Conservation (phyloP, 2,888 invertebrate genomes). For the Meloe dianella region DNA sequence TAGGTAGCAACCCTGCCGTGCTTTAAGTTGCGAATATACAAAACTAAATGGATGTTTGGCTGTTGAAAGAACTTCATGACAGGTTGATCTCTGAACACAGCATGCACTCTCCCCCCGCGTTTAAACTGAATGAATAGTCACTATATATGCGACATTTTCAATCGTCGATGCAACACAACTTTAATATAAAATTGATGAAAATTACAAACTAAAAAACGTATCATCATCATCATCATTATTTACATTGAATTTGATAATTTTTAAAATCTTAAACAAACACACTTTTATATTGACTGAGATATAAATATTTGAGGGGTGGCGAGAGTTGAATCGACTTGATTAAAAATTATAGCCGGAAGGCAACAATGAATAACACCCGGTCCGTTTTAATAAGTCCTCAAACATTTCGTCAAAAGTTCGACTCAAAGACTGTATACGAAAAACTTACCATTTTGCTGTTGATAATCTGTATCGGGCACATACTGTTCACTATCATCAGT, state of each 20-base stretch:
- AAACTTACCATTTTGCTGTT: slow-evolving; percentile 41
- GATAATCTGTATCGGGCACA: slow-evolving; percentile 59
- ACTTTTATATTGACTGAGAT: slow-evolving; percentile 44
- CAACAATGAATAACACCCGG: slow-evolving; percentile 26
- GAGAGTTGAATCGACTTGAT: slow-evolving; percentile 39
- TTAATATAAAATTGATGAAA: not conserved
- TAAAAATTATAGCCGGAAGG: slow-evolving; percentile 49
- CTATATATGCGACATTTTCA: slow-evolving; percentile 21
- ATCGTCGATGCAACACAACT: slow-evolving; percentile 5
- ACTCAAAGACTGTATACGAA: not conserved
- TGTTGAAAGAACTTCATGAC: slow-evolving; percentile 49
- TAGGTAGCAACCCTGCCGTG: slow-evolving; percentile 46
- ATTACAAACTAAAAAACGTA: not conserved
- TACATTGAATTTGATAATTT: slow-evolving; percentile 43
- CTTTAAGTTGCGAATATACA: slow-evolving; percentile 47
- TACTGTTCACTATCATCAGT: slow-evolving; percentile 64
- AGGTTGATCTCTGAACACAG: slow-evolving; percentile 52
- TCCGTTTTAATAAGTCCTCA: slow-evolving; percentile 21
- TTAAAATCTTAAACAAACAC: slow-evolving; percentile 52
- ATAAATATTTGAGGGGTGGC: slow-evolving; percentile 21
- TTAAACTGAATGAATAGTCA: slow-evolving; percentile 42
- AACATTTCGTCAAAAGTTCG: not conserved
- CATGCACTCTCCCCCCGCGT: slow-evolving; percentile 43
- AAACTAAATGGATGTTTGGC: slow-evolving; percentile 52
- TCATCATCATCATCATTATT: not conserved